Percentiles rank a stretch among this genome's conserved stretches.
Conservation (phyloP, 2,113 vertebrate genomes). For the Anarhynchus alexandrinus region DNA sequence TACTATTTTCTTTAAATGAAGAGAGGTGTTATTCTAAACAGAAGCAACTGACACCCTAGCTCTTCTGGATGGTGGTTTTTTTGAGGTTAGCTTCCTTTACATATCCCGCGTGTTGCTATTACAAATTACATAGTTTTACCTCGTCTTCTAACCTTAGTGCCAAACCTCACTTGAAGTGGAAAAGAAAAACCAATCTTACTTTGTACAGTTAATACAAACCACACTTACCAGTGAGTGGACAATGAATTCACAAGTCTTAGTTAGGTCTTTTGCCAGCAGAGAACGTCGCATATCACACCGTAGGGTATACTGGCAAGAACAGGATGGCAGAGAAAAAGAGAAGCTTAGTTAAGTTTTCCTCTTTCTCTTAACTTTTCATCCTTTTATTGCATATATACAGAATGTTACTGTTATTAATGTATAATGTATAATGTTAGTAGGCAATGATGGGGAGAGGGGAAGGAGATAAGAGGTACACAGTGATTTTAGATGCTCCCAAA, state of each 20-base stretch:
- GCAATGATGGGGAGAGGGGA: not conserved
- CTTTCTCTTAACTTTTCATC: not conserved
- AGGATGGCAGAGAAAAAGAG: not conserved
- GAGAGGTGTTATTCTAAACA: not conserved
- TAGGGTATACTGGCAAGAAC: constrained; percentile 81
- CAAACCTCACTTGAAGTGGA: not conserved
- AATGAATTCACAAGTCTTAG: constrained; percentile 94
- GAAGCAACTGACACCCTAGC: not conserved
- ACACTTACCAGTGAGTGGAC: constrained; percentile 86
- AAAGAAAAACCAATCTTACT: not conserved
- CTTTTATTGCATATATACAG: not conserved
- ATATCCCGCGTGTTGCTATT: fast-evolving
- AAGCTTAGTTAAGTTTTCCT: not conserved
- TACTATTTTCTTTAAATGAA: not conserved
- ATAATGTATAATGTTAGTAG: not conserved
- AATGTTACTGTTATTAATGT: not conserved
- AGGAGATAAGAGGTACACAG: not conserved
- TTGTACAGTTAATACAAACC: not conserved
- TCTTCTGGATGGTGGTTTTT: not conserved
- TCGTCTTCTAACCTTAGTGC: no score
- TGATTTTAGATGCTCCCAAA: not conserved
- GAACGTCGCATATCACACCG: constrained; percentile 94
- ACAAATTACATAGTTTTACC: not conserved
- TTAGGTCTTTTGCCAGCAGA: constrained; percentile 93
- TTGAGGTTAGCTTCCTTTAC: not conserved